Evolutionary conservation across 1,140 invertebrate species (phyloP).

Genomic region (Cotesia vestalis): DNA sequence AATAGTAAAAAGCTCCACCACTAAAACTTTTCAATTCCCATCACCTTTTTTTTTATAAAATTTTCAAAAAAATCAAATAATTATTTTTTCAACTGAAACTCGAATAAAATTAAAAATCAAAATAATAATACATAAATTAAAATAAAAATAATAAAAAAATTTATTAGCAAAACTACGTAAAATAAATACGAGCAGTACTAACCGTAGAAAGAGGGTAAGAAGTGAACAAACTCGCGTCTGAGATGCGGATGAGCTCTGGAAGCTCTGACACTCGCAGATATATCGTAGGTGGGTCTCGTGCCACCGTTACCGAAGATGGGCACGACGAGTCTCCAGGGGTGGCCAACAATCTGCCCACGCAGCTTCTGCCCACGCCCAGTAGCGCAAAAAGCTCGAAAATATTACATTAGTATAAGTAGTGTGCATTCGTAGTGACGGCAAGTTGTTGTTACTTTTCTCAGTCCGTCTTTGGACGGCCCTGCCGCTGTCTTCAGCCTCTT

Average conservation of each 20-base stretch:
- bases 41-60: no score
- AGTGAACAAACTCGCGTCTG: conserved; percentile 57
- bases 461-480: conserved; percentile 38
- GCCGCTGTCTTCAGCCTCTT: conserved; percentile 5
- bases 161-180: neutral
- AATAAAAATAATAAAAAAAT: conserved; percentile 17
- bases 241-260: conserved; percentile 57
- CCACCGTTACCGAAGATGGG: conserved; percentile 63
- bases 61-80: no score
- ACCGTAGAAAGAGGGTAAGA: conserved; percentile 52
- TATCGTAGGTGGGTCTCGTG: conserved; percentile 55
- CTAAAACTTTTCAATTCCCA: no score
- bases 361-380: conserved; percentile 47
- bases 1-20: no score
- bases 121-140: neutral
- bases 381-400: conserved; percentile 42
- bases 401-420: conserved; percentile 24
- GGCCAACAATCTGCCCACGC: conserved; percentile 60
- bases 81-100: no score
- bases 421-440: conserved; percentile 27
- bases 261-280: conserved; percentile 57
- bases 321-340: conserved; percentile 62
- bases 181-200: conserved; percentile 42
- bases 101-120: no score
- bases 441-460: conserved; percentile 15